A percentile compares a stretch with the other conserved stretches of the same genome.
Conservation (phyloP, 37 sponge, comb jelly and placozoan species). For the Chondrosia reniformis region DNA sequence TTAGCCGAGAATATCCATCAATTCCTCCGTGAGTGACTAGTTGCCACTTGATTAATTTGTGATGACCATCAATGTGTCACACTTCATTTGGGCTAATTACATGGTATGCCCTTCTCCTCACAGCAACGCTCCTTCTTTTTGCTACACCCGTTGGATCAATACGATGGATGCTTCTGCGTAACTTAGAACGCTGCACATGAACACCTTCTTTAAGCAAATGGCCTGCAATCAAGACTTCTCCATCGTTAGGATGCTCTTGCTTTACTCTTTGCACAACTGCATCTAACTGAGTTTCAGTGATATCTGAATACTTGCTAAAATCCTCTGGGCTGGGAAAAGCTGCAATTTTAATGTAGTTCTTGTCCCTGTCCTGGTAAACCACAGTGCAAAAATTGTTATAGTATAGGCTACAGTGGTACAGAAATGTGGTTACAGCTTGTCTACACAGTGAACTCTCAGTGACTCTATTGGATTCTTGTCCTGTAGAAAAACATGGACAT, state of each 20-base stretch:
- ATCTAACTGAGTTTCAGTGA: neutral
- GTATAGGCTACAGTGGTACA: too few species aligned
- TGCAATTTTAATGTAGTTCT: neutral
- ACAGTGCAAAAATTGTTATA: too few species aligned
- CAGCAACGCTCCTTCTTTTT: neutral
- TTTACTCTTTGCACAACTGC: neutral
- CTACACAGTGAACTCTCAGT: too few species aligned
- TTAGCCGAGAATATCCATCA: neutral
- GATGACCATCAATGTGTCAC: neutral
- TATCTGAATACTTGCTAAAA: neutral
- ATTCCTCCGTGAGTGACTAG: neutral
- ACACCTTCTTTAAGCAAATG: neutral
- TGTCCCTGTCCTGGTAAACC: too few species aligned
- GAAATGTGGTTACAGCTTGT: too few species aligned
- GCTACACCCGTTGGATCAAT: neutral
- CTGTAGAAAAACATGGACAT: too few species aligned
- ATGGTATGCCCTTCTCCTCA: neutral
- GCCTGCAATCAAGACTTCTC: slow-evolving; percentile 17
- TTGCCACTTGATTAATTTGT: neutral
- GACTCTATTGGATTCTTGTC: too few species aligned
- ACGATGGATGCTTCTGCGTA: neutral
- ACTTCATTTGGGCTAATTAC: neutral
- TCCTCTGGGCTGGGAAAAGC: neutral
- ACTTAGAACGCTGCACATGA: neutral
- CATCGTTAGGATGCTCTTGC: slow-evolving; percentile 20